These are phyloP conservation scores for Scolanthus callimorphus DNA, from an alignment of 92 coral and sea anemone species.

Conservation along the genomic window DNA sequence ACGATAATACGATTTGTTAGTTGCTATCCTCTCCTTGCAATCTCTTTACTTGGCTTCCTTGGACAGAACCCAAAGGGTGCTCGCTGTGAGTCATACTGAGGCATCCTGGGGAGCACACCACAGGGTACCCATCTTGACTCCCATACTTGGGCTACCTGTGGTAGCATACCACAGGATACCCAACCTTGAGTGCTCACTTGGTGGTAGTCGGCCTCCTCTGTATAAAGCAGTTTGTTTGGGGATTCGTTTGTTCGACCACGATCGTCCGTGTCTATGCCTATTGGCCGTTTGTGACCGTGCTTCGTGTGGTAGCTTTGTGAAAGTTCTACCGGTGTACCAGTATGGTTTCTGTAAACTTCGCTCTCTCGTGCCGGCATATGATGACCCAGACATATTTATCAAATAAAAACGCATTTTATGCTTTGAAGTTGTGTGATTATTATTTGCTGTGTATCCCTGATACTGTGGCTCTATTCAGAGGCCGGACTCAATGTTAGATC, in stretches of 20 bases:
- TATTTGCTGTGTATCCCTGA: too few relatives aligned
- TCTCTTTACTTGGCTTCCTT: background rate
- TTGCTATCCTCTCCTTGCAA: background rate
- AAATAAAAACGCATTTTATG: conserved; percentile 38
- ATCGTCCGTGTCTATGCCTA: background rate
- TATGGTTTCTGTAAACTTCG: conserved; percentile 10
- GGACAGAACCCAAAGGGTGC: background rate
- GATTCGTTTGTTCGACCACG: background rate
- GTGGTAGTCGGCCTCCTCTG: background rate
- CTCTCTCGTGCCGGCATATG: conserved; percentile 17
- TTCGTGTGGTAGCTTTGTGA: background rate
- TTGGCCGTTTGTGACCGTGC: background rate
- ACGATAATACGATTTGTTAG: too few relatives aligned
- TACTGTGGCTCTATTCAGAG: too few relatives aligned
- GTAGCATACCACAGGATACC: too few relatives aligned
- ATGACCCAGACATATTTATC: conserved; percentile 30
- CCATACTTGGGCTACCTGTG: too few relatives aligned
- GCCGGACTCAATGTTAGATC: too few relatives aligned
- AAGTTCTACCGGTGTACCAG: background rate
- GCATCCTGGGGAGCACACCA: background rate
- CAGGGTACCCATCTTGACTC: background rate
- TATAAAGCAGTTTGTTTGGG: background rate
- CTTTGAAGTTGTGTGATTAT: too few relatives aligned
- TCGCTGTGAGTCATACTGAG: too few relatives aligned
- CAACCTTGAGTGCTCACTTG: too few relatives aligned